These are phyloP conservation scores for Cyprinus carpio DNA, from an alignment of 2,113 vertebrate genomes.

Conservation along the genomic window DNA sequence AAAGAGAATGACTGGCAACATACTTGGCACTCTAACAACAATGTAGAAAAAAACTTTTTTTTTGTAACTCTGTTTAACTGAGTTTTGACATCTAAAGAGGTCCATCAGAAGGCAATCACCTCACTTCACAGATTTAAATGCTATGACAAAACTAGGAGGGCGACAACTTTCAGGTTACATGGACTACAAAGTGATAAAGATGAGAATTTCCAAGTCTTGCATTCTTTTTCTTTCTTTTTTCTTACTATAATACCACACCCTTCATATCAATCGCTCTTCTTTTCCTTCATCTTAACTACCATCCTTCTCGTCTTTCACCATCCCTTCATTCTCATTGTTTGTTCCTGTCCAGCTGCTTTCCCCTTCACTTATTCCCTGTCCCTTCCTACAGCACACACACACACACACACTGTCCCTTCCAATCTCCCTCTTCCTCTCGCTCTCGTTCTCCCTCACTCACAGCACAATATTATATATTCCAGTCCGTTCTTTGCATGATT, in stretches of 20 bases:
- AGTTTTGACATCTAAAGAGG: neutral
- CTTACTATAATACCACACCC: constrained; percentile 35
- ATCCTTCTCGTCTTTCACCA: constrained; percentile 42
- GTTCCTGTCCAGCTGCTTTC: constrained; percentile 43
- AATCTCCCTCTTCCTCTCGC: constrained; percentile 72
- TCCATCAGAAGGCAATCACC: neutral
- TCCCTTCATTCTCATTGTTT: constrained; percentile 46
- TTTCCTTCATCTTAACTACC: constrained; percentile 25
- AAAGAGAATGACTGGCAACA: neutral
- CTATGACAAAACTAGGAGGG: neutral
- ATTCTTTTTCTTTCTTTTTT: constrained; percentile 57
- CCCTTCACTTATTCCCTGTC: constrained; percentile 53
- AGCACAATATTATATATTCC: constrained; percentile 83
- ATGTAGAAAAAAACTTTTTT: neutral
- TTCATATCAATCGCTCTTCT: constrained; percentile 28
- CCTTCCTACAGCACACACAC: constrained; percentile 65
- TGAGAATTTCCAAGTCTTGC: constrained; percentile 34
- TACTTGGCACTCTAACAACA: neutral
- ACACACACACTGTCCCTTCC: constrained; percentile 74
- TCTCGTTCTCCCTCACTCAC: constrained; percentile 65
- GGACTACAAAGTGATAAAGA: neutral
- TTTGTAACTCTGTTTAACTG: neutral
- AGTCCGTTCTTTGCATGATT: constrained; percentile 85
- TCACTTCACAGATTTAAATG: neutral
- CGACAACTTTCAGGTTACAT: neutral